These are phyloP conservation scores for Halcyon chelicuti DNA, from an alignment of 2,797 vertebrate genomes.

Conservation along the genomic window DNA sequence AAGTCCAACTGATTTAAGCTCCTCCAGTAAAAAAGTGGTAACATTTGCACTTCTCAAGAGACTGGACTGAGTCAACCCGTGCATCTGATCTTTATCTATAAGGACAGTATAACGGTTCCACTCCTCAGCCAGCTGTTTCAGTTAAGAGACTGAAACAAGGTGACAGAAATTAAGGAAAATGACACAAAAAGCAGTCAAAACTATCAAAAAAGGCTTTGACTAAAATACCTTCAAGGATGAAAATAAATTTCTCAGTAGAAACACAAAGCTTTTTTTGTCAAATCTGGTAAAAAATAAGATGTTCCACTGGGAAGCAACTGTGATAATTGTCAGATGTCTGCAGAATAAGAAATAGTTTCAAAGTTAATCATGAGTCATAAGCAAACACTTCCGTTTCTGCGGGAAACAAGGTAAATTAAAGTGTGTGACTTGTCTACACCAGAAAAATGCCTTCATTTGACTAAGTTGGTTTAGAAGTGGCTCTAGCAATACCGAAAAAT, in stretches of 20 bases:
- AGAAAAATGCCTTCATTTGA: not conserved
- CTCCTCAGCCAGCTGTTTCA: not conserved
- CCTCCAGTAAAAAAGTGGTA: not conserved
- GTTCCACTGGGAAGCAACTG: not conserved
- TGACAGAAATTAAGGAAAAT: not conserved
- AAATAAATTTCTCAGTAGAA: not conserved
- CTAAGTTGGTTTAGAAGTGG: not conserved
- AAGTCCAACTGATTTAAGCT: not conserved
- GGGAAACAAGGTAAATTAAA: not conserved
- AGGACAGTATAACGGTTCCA: not conserved
- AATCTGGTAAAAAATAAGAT: not conserved
- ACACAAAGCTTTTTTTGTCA: not conserved
- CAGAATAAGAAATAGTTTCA: not conserved
- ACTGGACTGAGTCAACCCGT: not conserved
- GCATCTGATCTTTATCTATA: not conserved
- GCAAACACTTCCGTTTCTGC: not conserved
- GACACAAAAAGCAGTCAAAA: not conserved
- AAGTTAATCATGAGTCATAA: not conserved
- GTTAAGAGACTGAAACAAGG: not conserved
- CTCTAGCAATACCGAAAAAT: not conserved
- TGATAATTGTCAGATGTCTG: not conserved
- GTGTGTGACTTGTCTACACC: not conserved
- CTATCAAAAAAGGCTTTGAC: not conserved
- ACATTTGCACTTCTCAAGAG: not conserved
- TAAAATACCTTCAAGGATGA: not conserved